Conservation (phyloP, 92 coral and sea anemone species). For the Anthopleura xanthogrammica region DNA sequence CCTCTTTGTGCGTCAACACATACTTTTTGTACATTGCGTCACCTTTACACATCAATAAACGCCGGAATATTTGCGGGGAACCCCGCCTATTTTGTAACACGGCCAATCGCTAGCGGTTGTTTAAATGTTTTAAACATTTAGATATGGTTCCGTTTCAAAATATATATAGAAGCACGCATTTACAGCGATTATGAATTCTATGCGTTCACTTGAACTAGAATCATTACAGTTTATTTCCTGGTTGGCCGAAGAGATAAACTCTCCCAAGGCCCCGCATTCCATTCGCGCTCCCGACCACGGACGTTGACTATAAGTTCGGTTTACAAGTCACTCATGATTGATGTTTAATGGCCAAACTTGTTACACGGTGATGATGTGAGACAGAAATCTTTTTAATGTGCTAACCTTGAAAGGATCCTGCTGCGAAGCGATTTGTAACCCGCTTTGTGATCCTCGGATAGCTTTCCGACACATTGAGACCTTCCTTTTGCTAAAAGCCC, state of each 20-base stretch:
- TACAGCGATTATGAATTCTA: not conserved
- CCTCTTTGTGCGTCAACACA: not conserved
- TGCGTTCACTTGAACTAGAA: not conserved
- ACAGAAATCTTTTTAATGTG: slow-evolving; percentile 30
- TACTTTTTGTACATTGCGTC: not conserved
- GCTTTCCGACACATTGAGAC: slow-evolving; percentile 15
- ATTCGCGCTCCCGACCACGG: not conserved
- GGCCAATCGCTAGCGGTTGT: not conserved
- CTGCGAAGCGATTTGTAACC: slow-evolving; percentile 34
- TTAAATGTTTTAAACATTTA: not conserved
- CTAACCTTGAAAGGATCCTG: slow-evolving; percentile 27
- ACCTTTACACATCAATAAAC: not conserved
- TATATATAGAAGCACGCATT: not conserved
- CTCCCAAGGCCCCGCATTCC: not conserved
- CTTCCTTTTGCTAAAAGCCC: slow-evolving; percentile 28
- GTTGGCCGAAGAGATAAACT: not conserved
- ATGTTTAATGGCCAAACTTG: slow-evolving; percentile 18
- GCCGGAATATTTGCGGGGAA: slow-evolving; percentile 1
- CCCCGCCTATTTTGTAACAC: not conserved
- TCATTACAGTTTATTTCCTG: not conserved
- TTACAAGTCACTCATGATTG: slow-evolving; percentile 20
- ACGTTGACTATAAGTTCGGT: not conserved
- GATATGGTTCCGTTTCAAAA: not conserved
- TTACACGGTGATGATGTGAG: slow-evolving; percentile 32
- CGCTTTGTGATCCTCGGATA: slow-evolving; percentile 4